Evolutionary conservation across 2,888 invertebrate species (phyloP).

Genomic region (Anarsia innoxiella): DNA sequence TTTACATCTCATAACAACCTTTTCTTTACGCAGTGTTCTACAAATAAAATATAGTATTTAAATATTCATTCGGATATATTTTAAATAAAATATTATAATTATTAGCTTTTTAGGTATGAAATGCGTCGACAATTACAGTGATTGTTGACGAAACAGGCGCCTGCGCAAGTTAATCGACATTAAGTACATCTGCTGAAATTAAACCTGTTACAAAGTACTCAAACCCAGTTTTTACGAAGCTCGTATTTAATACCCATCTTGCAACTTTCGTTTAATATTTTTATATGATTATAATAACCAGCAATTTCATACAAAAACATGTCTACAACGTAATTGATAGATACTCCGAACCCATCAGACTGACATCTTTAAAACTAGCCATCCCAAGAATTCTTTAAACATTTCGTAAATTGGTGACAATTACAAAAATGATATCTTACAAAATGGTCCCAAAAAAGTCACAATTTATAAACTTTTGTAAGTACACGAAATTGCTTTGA

Average conservation of each 20-base stretch:
- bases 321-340: constrained; percentile 9
- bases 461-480: constrained; percentile 26
- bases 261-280: too few relatives aligned
- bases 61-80: too few relatives aligned
- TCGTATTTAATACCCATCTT: constrained; percentile 12
- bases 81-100: too few relatives aligned
- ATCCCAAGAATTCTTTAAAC: constrained; percentile 17
- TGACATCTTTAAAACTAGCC: constrained; percentile 14
- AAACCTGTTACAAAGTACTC: constrained; percentile 31
- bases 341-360: constrained; percentile 14
- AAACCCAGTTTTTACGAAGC: constrained; percentile 13
- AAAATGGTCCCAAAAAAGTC: constrained; percentile 21
- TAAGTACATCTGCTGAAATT: constrained; percentile 27
- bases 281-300: too few relatives aligned
- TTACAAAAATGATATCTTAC: constrained; percentile 25
- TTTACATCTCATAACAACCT: too few relatives aligned
- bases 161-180: constrained; percentile 12
- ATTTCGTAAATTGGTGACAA: constrained; percentile 20
- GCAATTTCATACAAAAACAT: constrained; percentile 5
- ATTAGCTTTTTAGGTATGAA: too few relatives aligned
- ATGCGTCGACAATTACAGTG: constrained; percentile 23
- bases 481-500: constrained; percentile 36
- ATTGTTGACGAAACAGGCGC: constrained; percentile 23
- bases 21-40: too few relatives aligned
- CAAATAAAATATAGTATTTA: too few relatives aligned